Evolutionary conservation across 30 jellyfish, hydroid and myxozoan genomes (phyloP).

Genomic region (Pseudorhiza aurosa): DNA sequence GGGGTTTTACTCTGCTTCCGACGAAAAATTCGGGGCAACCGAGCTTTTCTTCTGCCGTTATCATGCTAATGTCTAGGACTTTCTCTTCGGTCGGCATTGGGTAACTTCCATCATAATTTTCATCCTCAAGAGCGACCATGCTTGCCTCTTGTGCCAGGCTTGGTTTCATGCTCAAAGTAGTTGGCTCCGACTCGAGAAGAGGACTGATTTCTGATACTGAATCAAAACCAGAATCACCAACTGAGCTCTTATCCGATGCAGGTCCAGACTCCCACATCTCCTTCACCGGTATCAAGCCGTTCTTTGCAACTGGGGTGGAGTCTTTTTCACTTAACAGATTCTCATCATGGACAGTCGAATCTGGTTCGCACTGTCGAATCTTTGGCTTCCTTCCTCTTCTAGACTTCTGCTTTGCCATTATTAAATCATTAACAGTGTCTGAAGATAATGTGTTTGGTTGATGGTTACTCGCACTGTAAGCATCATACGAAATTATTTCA

Average conservation of each 20-base stretch:
- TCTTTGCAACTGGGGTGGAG: conserved; percentile 9
- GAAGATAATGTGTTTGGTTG: not conserved
- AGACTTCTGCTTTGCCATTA: conserved; percentile 9
- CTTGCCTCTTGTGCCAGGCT: conserved; percentile 9
- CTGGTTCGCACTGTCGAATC: conserved; percentile 50
- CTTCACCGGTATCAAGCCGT: conserved; percentile 13
- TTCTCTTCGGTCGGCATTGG: conserved; percentile 32
- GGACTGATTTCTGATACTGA: conserved; percentile 67
- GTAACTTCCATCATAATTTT: not conserved
- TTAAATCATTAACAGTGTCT: not conserved
- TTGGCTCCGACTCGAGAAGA: conserved; percentile 37
- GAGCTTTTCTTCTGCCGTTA: conserved; percentile 40
- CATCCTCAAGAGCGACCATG: conserved; percentile 22
- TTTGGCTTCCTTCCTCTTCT: conserved; percentile 54
- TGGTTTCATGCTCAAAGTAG: conserved; percentile 8
- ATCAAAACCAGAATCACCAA: conserved; percentile 68
- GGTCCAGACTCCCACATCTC: conserved; percentile 53
- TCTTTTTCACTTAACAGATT: conserved; percentile 28
- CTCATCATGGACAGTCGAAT: conserved; percentile 43
- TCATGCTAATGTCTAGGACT: conserved; percentile 20
- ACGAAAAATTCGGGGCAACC: conserved; percentile 74
- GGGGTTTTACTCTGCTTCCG: conserved; percentile 73
- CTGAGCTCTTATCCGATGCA: conserved; percentile 63
- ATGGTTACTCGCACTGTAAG: not conserved
- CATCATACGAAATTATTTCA: not conserved